phyloP scores from a whole-genome alignment of 2,888 invertebrate species.

The Lamellibrachia satsuma region DNA sequence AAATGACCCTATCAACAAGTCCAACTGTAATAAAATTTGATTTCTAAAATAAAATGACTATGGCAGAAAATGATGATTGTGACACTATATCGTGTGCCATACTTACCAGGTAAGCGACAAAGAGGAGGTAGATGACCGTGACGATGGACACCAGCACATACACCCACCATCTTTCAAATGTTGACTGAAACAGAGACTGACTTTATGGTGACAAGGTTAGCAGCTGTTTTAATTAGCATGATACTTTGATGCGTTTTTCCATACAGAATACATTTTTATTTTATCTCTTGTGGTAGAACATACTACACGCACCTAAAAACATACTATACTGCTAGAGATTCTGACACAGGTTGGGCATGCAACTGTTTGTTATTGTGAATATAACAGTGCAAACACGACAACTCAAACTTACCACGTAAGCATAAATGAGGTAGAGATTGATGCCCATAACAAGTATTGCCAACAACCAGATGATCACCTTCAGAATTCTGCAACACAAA shows the following conservation, averaged over 20 bases:
- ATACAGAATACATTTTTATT: no score
- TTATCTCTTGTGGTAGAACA: no score
- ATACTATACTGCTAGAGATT: no score
- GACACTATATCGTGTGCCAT: background rate
- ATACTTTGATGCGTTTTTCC: background rate
- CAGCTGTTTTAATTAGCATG: background rate
- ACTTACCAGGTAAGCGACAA: background rate
- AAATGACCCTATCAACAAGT: background rate
- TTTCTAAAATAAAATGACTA: background rate
- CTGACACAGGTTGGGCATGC: no score
- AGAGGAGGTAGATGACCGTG: background rate
- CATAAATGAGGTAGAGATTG: constrained; percentile 23
- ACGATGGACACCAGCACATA: background rate
- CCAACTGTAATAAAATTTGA: background rate
- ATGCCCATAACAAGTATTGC: constrained; percentile 20
- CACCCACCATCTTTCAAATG: background rate
- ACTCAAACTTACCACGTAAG: constrained; percentile 13
- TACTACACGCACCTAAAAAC: no score
- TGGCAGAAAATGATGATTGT: background rate
- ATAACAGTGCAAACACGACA: no score
- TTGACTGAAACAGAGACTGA: background rate
- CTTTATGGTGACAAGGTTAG: background rate
- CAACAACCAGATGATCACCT: constrained; percentile 19
- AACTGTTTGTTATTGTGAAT: no score
- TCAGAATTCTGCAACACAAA: background rate